Conservation (phyloP, 2,888 invertebrate species). For the Zygogramma bicolorata region DNA sequence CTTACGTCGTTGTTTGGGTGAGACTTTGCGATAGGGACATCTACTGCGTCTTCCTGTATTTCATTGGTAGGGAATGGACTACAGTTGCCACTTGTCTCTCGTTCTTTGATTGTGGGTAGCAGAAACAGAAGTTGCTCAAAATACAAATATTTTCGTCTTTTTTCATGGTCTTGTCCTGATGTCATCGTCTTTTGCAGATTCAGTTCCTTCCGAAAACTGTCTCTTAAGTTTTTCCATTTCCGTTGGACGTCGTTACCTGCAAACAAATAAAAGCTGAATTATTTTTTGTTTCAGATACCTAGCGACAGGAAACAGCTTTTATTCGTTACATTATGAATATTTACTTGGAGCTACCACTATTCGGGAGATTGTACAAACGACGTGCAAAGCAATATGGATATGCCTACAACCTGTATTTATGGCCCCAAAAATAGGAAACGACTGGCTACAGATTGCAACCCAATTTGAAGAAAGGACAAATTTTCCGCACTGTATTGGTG, state of each 20-base stretch:
- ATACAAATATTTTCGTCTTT: neutral
- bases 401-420: neutral
- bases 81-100: neutral
- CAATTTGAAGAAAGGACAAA: neutral
- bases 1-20: neutral
- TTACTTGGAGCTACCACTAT: neutral
- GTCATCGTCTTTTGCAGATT: neutral
- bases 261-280: constrained; percentile 3
- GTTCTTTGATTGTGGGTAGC: neutral
- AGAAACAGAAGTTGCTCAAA: constrained; percentile 4
- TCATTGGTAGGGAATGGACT: too few species aligned
- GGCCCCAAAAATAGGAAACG: neutral
- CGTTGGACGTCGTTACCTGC: constrained; percentile 16
- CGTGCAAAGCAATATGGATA: neutral
- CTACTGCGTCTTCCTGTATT: neutral
- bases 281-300: neutral
- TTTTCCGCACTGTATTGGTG: neutral
- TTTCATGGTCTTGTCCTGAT: neutral
- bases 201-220: constrained; percentile 5
- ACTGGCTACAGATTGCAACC: neutral
- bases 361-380: neutral
- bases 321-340: neutral
- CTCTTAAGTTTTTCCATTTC: neutral
- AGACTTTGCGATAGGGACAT: neutral
- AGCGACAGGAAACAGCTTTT: neutral